phyloP scores from a whole-genome alignment of 2,113 vertebrate genomes.

The Zosterops lateralis region DNA sequence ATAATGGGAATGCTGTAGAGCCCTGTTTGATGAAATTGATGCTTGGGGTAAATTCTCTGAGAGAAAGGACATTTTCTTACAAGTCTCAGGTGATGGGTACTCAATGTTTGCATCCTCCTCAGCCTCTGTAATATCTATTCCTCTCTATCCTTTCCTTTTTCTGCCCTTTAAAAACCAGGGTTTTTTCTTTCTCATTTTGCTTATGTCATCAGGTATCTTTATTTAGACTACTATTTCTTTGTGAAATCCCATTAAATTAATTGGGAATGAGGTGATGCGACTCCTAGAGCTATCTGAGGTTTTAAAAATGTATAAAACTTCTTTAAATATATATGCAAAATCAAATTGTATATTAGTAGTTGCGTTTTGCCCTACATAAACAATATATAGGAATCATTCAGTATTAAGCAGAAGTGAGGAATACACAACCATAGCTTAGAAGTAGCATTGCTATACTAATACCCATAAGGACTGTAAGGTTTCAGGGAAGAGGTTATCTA shows the following conservation, averaged over 20 bases:
- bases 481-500: not conserved
- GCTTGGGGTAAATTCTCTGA: not conserved
- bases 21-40: not conserved
- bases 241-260: not conserved
- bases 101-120: not conserved
- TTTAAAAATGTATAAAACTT: not conserved
- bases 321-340: not conserved
- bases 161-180: not conserved
- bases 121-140: not conserved
- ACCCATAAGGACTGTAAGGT: not conserved
- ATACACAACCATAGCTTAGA: not conserved
- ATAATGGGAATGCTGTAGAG: not conserved
- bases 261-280: not conserved
- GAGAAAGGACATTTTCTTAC: not conserved
- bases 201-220: not conserved
- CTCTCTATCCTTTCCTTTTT: not conserved
- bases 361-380: slow-evolving; percentile 15
- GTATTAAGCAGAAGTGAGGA: not conserved
- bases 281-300: not conserved
- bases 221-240: not conserved
- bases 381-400: not conserved
- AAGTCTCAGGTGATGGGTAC: not conserved
- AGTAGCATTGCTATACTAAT: not conserved
- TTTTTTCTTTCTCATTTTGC: not conserved
- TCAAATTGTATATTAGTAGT: not conserved